Conservation (phyloP, 2,113 vertebrate species). For the Phodopus roborovskii region DNA sequence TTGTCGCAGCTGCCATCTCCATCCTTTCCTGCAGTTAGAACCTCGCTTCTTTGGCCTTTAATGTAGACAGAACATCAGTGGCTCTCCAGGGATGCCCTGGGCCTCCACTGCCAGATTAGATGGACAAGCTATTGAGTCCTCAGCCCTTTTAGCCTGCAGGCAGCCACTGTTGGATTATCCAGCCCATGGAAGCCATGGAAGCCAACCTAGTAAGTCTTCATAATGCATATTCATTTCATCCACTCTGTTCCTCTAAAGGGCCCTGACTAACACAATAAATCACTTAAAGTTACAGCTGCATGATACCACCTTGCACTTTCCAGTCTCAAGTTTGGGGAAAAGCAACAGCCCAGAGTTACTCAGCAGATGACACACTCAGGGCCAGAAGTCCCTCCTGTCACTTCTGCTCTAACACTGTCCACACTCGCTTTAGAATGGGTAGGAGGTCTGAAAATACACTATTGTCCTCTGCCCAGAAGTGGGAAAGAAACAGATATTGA, state of each 20-base stretch:
- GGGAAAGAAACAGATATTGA: not conserved
- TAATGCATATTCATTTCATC: not conserved
- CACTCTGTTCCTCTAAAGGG: not conserved
- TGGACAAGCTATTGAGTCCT: not conserved
- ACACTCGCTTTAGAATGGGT: not conserved
- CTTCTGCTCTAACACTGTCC: not conserved
- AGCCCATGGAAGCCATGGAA: too few relatives aligned
- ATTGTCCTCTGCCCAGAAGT: not conserved
- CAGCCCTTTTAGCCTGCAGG: not conserved
- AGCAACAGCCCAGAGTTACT: not conserved
- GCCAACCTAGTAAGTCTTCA: not conserved
- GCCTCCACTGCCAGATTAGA: not conserved
- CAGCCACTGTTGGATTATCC: not conserved
- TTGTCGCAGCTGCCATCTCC: not conserved
- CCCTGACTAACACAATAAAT: not conserved
- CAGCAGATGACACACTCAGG: not conserved
- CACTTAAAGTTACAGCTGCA: fast-evolving
- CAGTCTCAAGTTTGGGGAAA: not conserved
- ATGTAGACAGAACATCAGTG: not conserved
- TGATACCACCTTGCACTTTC: not conserved
- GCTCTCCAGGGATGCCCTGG: not conserved
- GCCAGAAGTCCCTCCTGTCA: not conserved
- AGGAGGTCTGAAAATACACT: not conserved
- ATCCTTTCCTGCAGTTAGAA: not conserved
- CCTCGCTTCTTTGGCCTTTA: not conserved